phyloP scores from a whole-genome alignment of 2,888 invertebrate genomes.

The Acanthosepion lycidas region DNA sequence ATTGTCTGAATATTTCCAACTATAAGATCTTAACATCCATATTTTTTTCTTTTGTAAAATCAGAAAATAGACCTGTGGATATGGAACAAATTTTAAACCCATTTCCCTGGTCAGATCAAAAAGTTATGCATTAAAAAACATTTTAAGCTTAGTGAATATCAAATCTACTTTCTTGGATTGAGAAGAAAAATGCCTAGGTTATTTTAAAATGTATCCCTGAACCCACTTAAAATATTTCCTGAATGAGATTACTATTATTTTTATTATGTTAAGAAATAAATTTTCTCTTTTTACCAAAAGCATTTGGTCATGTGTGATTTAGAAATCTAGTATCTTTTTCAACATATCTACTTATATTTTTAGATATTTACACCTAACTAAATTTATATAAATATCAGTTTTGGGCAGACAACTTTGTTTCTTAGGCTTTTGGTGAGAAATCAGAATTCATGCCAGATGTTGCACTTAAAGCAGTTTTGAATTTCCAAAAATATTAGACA shows the following conservation, averaged over 20 bases:
- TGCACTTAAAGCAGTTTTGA: no score
- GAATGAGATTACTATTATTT: background rate
- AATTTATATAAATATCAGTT: no score
- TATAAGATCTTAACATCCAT: background rate
- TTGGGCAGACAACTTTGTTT: no score
- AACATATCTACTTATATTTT: background rate
- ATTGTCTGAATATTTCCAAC: background rate
- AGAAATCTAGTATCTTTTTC: background rate
- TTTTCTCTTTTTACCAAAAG: background rate
- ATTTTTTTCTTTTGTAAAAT: background rate
- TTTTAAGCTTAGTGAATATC: background rate
- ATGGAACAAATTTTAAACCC: background rate
- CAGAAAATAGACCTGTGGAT: background rate
- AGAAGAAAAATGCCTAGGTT: background rate
- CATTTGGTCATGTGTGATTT: background rate
- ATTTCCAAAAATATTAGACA: no score
- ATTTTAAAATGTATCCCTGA: background rate
- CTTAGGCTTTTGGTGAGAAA: no score
- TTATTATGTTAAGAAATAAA: background rate
- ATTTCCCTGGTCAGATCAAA: background rate
- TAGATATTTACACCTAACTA: no score
- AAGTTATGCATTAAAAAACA: slow-evolving; percentile 13
- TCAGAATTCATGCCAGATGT: no score
- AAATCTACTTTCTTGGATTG: background rate
- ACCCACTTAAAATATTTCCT: background rate